Base-by-base conservation (phyloP, 2,113 vertebrate species). In the Bujurquina vittata region DNA sequence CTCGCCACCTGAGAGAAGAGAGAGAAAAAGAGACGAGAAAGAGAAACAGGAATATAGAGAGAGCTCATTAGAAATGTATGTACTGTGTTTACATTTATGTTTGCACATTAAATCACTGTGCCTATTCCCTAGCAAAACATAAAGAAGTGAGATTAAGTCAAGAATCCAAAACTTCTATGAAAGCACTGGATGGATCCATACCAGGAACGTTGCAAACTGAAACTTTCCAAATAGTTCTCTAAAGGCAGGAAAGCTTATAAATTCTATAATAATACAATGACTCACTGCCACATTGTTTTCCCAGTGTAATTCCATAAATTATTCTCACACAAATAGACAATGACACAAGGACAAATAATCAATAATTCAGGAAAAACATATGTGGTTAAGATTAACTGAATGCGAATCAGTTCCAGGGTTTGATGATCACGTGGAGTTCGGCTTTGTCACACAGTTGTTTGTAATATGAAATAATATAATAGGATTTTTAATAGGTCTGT, bases 401-500 rank as follows among this genome's bases (percentile, higher is more conserved):
- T n/a, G 46, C 31, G 26, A 72, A 72, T 54, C 46, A 52, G 8
- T 72, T 65, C 11, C 15, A 72, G 49, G 29, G 26, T 74, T 56
- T 77, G 18, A 80, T 35, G 17, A 18, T 79, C 67, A 33, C 0
- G 10, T 54, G 67, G 26, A 54, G 67, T 54, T 72, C 67, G 33
- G 67, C 67, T 72, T 72, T 72, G 67, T 72, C 67, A 72, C 67
- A 72, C 67, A 72, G 67, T 54, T 72, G 22, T 81, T 61, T 67
- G 8, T 59, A 56, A 33, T 59, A 62, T 59, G 15, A 52, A 55
- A 59, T 52, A 22, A 55, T 61, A 75, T 79, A 77, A 88, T 56
- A 43, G 29, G 57, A 75, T 77, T 75, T 81, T 82, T 85, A 78
- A 79, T 58, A 31, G 0, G 60, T 79, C 85, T 88, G 56, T 40